phyloP scores from a whole-genome alignment of 2,888 invertebrate genomes.

The Hirudinaria manillensis region DNA sequence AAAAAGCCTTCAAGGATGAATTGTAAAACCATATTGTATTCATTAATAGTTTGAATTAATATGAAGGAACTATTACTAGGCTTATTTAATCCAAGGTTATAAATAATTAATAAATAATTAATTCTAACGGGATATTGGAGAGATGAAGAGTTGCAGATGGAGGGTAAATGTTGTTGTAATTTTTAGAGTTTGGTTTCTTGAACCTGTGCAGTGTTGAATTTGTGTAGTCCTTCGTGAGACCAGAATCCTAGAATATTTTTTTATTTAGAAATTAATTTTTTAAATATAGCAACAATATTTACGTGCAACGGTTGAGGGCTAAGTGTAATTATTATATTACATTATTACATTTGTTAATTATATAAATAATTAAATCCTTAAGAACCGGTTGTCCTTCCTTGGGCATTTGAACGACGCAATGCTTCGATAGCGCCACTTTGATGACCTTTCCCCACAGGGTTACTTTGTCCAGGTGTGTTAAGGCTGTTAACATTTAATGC shows the following conservation, averaged over 20 bases:
- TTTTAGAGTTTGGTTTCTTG: slow-evolving; percentile 99
- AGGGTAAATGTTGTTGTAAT: slow-evolving; percentile 99
- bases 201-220: slow-evolving; percentile 91
- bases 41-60: no score
- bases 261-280: neutral
- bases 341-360: neutral
- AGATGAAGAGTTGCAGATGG: slow-evolving; percentile 96
- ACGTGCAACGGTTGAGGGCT: no score
- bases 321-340: neutral
- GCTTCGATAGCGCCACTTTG: slow-evolving; percentile 95
- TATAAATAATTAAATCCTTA: no score
- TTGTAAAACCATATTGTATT: no score
- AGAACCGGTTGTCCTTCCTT: slow-evolving; percentile 84
- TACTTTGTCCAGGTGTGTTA: slow-evolving; percentile 86
- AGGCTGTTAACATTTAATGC: slow-evolving; percentile 48
- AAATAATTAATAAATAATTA: slow-evolving; percentile 9
- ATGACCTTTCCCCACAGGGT: slow-evolving; percentile 94
- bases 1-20: no score
- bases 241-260: slow-evolving; percentile 75
- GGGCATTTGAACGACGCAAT: slow-evolving; percentile 95
- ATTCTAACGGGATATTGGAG: slow-evolving; percentile 89
- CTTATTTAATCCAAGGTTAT: no score
- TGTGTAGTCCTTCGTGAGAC: slow-evolving; percentile 95
- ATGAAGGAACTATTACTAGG: no score
- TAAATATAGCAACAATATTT: neutral